phyloP scores from a whole-genome alignment of 2,113 vertebrate genomes.

The Donacobius atricapilla region DNA sequence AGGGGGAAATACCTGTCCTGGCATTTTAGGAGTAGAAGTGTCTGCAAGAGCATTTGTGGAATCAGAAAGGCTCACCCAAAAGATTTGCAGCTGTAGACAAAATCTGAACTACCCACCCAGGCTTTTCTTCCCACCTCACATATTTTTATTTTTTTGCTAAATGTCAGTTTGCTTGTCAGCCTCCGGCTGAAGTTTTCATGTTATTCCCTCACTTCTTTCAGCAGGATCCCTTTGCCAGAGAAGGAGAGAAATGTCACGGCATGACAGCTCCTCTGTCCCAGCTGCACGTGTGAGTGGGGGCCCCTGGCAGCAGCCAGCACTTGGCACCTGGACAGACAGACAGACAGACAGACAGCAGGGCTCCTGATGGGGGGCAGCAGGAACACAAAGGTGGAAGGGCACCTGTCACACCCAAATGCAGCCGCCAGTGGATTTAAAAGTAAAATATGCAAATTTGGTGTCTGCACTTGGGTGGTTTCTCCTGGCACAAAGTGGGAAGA shows the following conservation, averaged over 20 bases:
- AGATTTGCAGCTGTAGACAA: background rate
- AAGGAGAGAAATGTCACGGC: background rate
- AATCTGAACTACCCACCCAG: background rate
- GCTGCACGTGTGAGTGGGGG: fast-evolving
- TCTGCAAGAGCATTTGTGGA: background rate
- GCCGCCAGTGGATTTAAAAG: background rate
- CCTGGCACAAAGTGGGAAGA: background rate
- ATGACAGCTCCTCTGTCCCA: background rate
- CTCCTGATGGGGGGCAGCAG: background rate
- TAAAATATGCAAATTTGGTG: background rate
- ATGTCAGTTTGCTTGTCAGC: constrained; percentile 19
- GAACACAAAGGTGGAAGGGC: background rate
- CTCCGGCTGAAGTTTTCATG: background rate
- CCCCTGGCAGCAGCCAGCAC: fast-evolving
- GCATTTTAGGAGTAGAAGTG: background rate
- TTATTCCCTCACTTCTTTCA: background rate
- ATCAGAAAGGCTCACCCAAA: background rate
- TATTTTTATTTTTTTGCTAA: background rate
- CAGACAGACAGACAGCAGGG: background rate
- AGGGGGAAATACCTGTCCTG: background rate
- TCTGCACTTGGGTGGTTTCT: background rate
- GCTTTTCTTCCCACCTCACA: background rate
- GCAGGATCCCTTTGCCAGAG: background rate
- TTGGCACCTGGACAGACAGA: background rate
- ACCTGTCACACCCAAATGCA: background rate